A percentile compares a stretch with the other conserved stretches of the same genome.
Conservation (phyloP, 2,797 vertebrate genomes). For the Atherinosoma microstoma region DNA sequence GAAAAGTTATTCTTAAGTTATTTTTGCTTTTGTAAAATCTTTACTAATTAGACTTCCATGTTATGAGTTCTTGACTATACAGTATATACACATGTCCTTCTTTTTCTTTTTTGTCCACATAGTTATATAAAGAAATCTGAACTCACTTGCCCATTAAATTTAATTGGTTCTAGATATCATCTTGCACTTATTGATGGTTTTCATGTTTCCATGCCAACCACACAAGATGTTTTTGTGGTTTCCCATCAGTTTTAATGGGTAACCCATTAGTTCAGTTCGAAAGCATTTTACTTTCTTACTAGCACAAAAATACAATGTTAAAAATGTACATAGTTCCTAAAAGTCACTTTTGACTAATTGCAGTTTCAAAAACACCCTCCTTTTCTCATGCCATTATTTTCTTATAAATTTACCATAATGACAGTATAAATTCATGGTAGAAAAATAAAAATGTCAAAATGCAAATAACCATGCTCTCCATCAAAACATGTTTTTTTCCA, state of each 20-base stretch:
- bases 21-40: too few species aligned
- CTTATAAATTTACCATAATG: not conserved
- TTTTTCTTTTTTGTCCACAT: too few species aligned
- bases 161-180: too few species aligned
- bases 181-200: not conserved
- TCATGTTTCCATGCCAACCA: not conserved
- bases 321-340: slow-evolving; percentile 42
- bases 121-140: too few species aligned
- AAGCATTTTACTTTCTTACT: not conserved
- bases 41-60: too few species aligned
- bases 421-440: not conserved
- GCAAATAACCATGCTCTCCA: too few species aligned
- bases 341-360: slow-evolving; percentile 49
- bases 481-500: too few species aligned
- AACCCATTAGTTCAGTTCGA: slow-evolving; percentile 21
- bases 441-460: too few species aligned
- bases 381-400: not conserved
- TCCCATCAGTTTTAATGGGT: slow-evolving; percentile 19
- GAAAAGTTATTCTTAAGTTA: too few species aligned
- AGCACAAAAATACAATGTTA: slow-evolving; percentile 3
- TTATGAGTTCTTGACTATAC: too few species aligned
- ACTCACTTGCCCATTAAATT: too few species aligned
- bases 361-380: slow-evolving; percentile 14
- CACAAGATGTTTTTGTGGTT: slow-evolving; percentile 11
- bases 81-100: too few species aligned